Evolutionary conservation across 2,888 invertebrate species (phyloP), one percentile per base, ranked within the genome.

Genomic region (Coecobrya sp.): DNA sequence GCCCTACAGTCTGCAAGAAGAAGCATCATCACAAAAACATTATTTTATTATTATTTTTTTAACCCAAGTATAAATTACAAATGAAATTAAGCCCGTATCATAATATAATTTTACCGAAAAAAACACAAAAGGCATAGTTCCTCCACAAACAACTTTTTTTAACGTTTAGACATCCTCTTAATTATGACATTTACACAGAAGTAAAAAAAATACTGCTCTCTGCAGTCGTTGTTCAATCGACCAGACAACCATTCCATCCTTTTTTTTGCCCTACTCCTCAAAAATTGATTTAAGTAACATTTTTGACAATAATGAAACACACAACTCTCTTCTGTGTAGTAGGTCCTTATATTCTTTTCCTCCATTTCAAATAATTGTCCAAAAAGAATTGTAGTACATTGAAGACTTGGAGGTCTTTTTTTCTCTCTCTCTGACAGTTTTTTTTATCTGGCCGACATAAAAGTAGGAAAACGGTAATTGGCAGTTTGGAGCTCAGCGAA

Each of bases 1-100:
- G 97, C 94, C 97, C 97, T 96, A 97, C 96, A 95, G 96, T 96
- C 96, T 98, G 97, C 8, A 55, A 87, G 76, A 76, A 19, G 88
- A 76, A 73, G n/a, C n/a, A 68, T 11, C 3, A 68, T 11, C 68
- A 42, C 0, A 52, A 55, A 30, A 59, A 30, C n/a, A 36, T 36
- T 2, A 82, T 49, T 55, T 5, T 1, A 59, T 82, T 55, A 36
- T 42, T 73, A 73, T 19, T 59, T 59, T 13, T 59, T 59, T 59
- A n/a, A n/a, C n/a, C n/a, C n/a, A n/a, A n/a, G n/a, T n/a, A n/a
- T n/a, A n/a, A n/a, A n/a, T n/a, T n/a, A n/a, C n/a, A n/a, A n/a
- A n/a, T n/a, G n/a, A n/a, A n/a, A n/a, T n/a, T n/a, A n/a, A n/a
- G n/a, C n/a, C n/a, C n/a, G n/a, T n/a, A n/a, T n/a, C n/a, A n/a